A percentile compares a stretch with the other conserved stretches of the same genome.
phyloP scores from a whole-genome alignment of 2,113 vertebrate genomes.

The Aleadryas rufinucha region DNA sequence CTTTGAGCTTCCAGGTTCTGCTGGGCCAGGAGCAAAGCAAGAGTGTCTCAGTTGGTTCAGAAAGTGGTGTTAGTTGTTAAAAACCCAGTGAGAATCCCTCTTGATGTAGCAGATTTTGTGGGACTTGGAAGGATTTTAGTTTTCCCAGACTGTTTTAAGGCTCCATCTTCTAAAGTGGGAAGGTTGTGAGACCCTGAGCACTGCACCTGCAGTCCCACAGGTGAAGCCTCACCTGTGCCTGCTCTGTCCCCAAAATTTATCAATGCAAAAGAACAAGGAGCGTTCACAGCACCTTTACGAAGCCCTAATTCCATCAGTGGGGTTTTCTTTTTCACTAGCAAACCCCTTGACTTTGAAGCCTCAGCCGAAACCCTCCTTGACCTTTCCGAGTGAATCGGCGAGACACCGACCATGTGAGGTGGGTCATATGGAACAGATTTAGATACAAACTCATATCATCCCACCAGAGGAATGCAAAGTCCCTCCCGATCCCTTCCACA shows the following conservation, averaged over 20 bases:
- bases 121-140: not conserved
- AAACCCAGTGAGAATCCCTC: not conserved
- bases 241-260: not conserved
- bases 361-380: conserved; percentile 51
- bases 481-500: conserved; percentile 66
- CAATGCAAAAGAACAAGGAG: not conserved
- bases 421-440: conserved; percentile 97
- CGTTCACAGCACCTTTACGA: not conserved
- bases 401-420: conserved; percentile 85
- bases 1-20: not conserved
- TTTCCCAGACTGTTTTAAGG: not conserved
- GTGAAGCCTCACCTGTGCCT: not conserved
- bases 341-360: conserved; percentile 62
- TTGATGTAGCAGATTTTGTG: not conserved
- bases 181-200: not conserved
- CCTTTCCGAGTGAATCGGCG: conserved; percentile 55
- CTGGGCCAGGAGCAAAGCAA: not conserved
- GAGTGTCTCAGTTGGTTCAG: not conserved
- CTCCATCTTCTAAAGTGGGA: not conserved
- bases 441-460: conserved; percentile 79
- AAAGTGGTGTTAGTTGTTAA: not conserved
- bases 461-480: conserved; percentile 78
- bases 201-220: accelerated
- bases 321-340: not conserved
- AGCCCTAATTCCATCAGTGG: not conserved